These are phyloP conservation scores for Acanthosepion esculentum DNA, from an alignment of 2,888 invertebrate genomes.

Conservation along the genomic window DNA sequence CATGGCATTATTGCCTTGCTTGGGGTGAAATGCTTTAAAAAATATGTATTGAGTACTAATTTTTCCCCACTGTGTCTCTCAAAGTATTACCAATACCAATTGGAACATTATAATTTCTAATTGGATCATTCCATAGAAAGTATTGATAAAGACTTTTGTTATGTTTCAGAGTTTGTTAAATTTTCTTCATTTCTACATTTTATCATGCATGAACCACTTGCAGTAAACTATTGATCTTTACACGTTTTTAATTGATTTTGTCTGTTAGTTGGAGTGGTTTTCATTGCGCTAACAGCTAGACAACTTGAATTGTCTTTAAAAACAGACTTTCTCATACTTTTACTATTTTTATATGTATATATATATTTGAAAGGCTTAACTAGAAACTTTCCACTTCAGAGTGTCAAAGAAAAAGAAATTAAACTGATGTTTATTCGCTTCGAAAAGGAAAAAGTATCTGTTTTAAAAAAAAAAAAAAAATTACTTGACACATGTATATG, in stretches of 20 bases:
- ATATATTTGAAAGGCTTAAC: not conserved
- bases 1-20: no score
- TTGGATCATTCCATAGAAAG: not conserved
- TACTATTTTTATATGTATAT: not conserved
- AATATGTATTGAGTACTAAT: no score
- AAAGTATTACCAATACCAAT: no score
- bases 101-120: no score
- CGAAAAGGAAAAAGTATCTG: not conserved
- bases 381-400: not conserved
- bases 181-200: not conserved
- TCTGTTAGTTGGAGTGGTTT: not conserved
- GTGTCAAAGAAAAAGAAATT: not conserved
- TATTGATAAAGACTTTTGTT: not conserved
- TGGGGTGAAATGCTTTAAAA: no score
- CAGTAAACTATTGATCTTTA: not conserved
- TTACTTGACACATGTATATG: no score
- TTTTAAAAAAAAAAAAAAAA: no score
- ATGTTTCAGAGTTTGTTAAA: not conserved
- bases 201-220: not conserved
- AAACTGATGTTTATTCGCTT: not conserved
- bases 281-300: not conserved
- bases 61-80: no score
- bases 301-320: conserved; percentile 9
- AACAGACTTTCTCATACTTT: not conserved
- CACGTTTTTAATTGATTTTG: conserved; percentile 21